Evolutionary conservation across 2,888 invertebrate species (phyloP), one percentile per base, ranked within the genome.

Genomic region (Rhagium mordax): DNA sequence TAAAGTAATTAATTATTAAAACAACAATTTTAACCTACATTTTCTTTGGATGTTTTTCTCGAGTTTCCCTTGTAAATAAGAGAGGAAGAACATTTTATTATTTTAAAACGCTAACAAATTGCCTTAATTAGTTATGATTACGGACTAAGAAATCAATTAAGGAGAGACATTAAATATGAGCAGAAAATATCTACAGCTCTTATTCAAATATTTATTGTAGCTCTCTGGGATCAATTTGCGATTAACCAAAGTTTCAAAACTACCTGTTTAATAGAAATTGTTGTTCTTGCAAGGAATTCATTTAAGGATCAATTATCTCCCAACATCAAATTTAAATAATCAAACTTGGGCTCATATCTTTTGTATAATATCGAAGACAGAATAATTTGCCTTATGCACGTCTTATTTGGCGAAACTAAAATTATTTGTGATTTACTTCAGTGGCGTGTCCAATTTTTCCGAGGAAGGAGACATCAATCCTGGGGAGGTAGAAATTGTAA

Each of bases 101-200:
- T 53, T 65, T 53, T 65, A 65, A 65, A 65, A 65, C 27, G 69
- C 69, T 61, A 51, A 69, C 69, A 69, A 57, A 69, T 69, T 60
- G 69, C 69, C 60, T 61, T 69, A 69, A 69, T 69, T 69, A 69
- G 69, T 69, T 69, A 69, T 61, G 69, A 69, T 69, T 69, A 69
- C 59, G 60, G 59, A 69, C 60, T 61, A 51, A 69, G 60, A 41
- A 69, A 69, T 69, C 69, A 69, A 69, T 69, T 69, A 60, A 48
- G 48, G 16, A 65, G 65, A 51, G 69, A 69, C 69, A 51, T 60
- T 69, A 69, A 69, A 69, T 69, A 49, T 69, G 69, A 69, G 69
- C 61, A 60, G 57, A 57, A 67, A 67, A 67, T 57, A 67, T 67
- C 67, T 51, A 48, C 64, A 27, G 64, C 24, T 51, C 64, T 27